Evolutionary conservation across 1,140 invertebrate genomes (phyloP).

Genomic region (Marisa cornuarietis): DNA sequence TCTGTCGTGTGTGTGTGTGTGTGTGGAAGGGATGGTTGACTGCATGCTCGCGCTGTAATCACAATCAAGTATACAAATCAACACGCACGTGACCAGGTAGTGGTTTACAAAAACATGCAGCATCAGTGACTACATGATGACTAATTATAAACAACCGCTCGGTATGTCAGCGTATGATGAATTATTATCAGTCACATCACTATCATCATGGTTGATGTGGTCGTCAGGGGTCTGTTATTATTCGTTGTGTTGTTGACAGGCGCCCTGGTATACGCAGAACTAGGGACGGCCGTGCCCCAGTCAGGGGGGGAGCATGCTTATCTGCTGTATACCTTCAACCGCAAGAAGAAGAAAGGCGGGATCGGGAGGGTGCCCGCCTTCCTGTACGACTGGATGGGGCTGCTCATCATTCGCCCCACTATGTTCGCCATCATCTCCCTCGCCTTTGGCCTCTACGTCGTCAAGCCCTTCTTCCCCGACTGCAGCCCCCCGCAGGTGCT

Average conservation of each 20-base stretch:
- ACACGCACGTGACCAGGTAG: no score
- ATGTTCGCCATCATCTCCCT: constrained; percentile 55
- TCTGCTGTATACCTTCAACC: constrained; percentile 54
- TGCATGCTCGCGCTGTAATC: no score
- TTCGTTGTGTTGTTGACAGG: constrained; percentile 68
- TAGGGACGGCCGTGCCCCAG: constrained; percentile 72
- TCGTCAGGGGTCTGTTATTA: no score
- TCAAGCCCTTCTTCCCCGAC: constrained; percentile 50
- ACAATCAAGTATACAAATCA: no score
- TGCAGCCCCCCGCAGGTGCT: constrained; percentile 47
- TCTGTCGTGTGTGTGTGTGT: no score
- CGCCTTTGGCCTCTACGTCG: constrained; percentile 55
- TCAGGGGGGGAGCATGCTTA: constrained; percentile 60
- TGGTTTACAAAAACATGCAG: no score
- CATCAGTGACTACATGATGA: no score
- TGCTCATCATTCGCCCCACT: constrained; percentile 58
- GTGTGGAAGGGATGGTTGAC: no score
- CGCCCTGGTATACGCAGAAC: constrained; percentile 82
- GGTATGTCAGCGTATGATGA: no score
- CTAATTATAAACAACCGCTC: no score
- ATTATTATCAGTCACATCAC: no score
- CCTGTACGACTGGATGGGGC: constrained; percentile 57
- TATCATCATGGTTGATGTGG: no score
- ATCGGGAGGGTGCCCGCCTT: constrained; percentile 54
- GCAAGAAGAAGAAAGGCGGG: constrained; percentile 1